Evolutionary conservation across 2,113 vertebrate genomes (phyloP).

Genomic region (Sturnira hondurensis): DNA sequence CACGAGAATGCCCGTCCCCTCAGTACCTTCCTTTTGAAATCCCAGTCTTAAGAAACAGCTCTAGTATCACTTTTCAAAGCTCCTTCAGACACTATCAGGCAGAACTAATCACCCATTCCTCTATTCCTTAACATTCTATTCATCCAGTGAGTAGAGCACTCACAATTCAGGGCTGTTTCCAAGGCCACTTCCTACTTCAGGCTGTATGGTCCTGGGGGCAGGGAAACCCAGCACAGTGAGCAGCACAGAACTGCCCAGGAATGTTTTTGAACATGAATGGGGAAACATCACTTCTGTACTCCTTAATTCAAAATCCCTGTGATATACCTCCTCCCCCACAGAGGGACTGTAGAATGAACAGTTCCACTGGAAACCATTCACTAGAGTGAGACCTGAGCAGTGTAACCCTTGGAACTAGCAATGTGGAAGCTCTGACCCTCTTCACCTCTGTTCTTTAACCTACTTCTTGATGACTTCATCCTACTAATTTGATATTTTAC

Average conservation of each 20-base stretch:
- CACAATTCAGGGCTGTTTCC: background rate
- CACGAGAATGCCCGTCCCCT: background rate
- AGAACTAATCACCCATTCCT: background rate
- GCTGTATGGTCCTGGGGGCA: rapidly evolving
- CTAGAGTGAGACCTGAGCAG: background rate
- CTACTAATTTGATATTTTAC: background rate
- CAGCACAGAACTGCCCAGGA: background rate
- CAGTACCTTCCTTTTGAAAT: background rate
- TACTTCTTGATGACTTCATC: background rate
- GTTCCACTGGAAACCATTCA: background rate
- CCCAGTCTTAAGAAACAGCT: background rate
- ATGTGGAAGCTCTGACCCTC: background rate
- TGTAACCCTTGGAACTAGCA: background rate
- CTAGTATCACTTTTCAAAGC: background rate
- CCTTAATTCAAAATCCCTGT: background rate
- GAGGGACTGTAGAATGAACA: background rate
- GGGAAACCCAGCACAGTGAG: background rate
- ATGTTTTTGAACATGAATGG: background rate
- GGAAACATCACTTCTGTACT: background rate
- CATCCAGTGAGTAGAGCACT: background rate
- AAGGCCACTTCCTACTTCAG: background rate
- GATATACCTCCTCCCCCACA: background rate
- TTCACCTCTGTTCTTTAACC: background rate
- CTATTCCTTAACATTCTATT: background rate
- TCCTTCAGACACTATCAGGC: background rate